Evolutionary conservation across 2,113 vertebrate genomes (phyloP).

Genomic region (Leucopsar rothschildi): DNA sequence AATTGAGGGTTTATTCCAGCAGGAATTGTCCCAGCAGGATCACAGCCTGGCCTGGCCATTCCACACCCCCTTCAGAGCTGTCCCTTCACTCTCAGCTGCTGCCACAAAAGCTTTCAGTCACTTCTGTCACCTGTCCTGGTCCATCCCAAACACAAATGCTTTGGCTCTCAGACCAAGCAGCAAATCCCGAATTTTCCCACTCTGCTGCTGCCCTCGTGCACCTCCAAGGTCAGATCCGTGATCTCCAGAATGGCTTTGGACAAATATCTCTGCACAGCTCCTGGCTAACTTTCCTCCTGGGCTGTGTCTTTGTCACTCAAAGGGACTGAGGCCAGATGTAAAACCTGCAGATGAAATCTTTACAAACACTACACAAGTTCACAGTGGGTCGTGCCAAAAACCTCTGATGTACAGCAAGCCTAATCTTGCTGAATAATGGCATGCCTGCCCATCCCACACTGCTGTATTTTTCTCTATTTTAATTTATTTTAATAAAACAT

Average conservation of each 20-base stretch:
- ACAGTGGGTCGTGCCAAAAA: neutral
- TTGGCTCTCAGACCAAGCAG: neutral
- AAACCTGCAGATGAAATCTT: neutral
- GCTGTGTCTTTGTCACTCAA: neutral
- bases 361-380: neutral
- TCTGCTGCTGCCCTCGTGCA: neutral
- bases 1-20: too few relatives aligned
- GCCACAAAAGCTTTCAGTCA: too few relatives aligned
- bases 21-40: neutral
- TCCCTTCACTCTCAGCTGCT: neutral
- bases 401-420: neutral
- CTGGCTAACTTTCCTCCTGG: neutral
- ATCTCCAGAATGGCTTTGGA: neutral
- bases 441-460: neutral
- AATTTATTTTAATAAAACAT: slow-evolving; percentile 46
- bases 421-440: slow-evolving; percentile 29
- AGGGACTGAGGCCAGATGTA: neutral
- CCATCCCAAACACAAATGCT: neutral
- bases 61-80: too few relatives aligned
- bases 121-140: too few relatives aligned
- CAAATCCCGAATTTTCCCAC: rapidly evolving
- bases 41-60: neutral
- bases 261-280: neutral
- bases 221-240: neutral
- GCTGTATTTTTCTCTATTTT: neutral